Conservation (phyloP, 2,113 vertebrate species). For the Limanda limanda region DNA sequence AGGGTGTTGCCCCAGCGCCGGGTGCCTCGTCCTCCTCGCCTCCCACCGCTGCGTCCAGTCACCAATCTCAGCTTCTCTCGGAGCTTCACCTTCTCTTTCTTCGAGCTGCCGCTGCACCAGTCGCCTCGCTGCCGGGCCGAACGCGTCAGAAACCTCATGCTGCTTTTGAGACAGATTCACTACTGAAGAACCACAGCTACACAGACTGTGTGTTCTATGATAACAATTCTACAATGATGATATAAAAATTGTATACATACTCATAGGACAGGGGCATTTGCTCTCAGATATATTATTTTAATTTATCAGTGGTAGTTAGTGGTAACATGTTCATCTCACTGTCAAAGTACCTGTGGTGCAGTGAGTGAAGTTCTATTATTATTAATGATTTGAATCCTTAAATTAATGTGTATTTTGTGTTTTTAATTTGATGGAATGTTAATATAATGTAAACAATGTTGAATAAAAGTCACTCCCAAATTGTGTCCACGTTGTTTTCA, state of each 20-base stretch:
- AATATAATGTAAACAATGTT: too few species aligned
- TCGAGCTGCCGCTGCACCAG: conserved; percentile 84
- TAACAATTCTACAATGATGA: not conserved
- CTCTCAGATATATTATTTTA: not conserved
- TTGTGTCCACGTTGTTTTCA: too few species aligned
- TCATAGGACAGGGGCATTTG: not conserved
- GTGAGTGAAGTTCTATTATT: not conserved
- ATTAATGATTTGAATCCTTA: too few species aligned
- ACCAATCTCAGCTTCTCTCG: conserved; percentile 84
- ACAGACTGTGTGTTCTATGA: not conserved
- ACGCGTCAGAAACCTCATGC: conserved; percentile 71
- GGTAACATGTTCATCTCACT: not conserved
- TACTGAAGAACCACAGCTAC: conserved; percentile 57
- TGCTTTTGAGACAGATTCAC: conserved; percentile 77
- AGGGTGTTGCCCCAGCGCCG: conserved; percentile 52
- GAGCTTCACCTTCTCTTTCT: conserved; percentile 88
- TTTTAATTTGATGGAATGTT: too few species aligned
- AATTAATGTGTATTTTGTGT: too few species aligned
- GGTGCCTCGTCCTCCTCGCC: conserved; percentile 56
- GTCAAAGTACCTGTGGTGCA: not conserved
- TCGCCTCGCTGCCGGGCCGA: conserved; percentile 72
- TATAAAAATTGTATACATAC: not conserved
- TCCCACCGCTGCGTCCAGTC: conserved; percentile 79
- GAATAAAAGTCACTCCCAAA: too few species aligned
- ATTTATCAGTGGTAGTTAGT: not conserved